These are phyloP conservation scores for Palaemon carinicauda DNA, from an alignment of 1,140 invertebrate genomes.

Conservation along the genomic window DNA sequence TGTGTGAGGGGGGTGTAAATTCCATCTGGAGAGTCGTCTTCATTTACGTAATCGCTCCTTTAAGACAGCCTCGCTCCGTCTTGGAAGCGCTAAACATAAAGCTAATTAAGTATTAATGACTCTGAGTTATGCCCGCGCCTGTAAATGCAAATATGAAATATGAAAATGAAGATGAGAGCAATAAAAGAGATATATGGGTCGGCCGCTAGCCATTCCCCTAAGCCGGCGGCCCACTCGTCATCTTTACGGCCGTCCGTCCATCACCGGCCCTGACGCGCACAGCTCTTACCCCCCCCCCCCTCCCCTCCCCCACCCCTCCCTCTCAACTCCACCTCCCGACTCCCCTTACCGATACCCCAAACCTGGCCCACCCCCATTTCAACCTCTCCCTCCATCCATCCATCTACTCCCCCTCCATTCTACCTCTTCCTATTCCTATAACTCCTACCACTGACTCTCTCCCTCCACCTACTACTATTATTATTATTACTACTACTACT, in stretches of 20 bases:
- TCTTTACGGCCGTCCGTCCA: constrained; percentile 73
- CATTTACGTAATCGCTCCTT: not conserved
- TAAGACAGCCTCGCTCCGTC: constrained; percentile 2
- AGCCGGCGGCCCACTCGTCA: constrained; percentile 72
- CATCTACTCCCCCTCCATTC: not conserved
- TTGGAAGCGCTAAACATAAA: constrained; percentile 65
- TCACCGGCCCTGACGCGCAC: constrained; percentile 64
- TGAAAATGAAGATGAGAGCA: constrained; percentile 81
- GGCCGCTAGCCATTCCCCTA: constrained; percentile 77
- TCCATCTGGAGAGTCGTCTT: not conserved
- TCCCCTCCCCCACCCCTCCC: not conserved
- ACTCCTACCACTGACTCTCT: not conserved
- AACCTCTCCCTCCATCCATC: not conserved
- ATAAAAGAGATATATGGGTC: constrained; percentile 81
- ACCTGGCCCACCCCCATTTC: not conserved
- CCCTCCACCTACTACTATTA: not conserved
- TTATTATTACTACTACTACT: too few relatives aligned
- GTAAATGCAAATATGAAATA: constrained; percentile 80
- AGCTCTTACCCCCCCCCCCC: not conserved
- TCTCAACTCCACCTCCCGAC: constrained; percentile 13
- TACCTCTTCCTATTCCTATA: not conserved
- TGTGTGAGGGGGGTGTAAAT: not conserved
- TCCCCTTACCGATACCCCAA: too few relatives aligned
- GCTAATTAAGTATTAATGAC: constrained; percentile 75
- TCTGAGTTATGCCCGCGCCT: constrained; percentile 70